Conservation (phyloP, 1,140 invertebrate species). For the Papilio glaucus region DNA sequence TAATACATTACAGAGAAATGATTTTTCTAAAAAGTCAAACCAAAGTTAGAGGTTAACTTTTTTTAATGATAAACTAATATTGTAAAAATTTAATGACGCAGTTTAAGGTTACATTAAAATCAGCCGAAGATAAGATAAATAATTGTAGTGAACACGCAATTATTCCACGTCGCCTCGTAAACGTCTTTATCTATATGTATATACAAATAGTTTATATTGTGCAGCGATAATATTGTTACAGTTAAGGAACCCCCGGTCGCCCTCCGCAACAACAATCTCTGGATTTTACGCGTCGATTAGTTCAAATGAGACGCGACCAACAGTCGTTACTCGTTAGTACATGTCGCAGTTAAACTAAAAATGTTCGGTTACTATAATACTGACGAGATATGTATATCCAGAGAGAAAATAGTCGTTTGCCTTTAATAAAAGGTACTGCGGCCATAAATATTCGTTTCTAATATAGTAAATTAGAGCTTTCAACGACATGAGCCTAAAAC, state of each 20-base stretch:
- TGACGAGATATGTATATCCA: background rate
- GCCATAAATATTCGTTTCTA: too few relatives aligned
- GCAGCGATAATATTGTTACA: background rate
- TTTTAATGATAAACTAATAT: too few relatives aligned
- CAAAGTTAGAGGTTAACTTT: too few relatives aligned
- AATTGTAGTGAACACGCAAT: too few relatives aligned
- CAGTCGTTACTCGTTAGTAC: background rate
- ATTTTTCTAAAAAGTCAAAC: too few relatives aligned
- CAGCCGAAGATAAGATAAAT: too few relatives aligned
- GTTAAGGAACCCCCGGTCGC: background rate
- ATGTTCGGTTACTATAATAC: background rate
- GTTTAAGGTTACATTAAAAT: background rate
- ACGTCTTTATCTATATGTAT: background rate
- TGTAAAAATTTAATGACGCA: background rate
- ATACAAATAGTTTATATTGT: constrained; percentile 2
- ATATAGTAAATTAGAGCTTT: too few relatives aligned
- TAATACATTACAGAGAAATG: too few relatives aligned
- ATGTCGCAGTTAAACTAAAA: constrained; percentile 2
- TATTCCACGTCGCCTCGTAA: too few relatives aligned
- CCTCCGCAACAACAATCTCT: constrained; percentile 6
- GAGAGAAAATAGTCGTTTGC: background rate
- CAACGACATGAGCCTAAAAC: too few relatives aligned
- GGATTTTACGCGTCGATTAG: constrained; percentile 5
- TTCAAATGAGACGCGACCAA: background rate
- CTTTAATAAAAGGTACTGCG: background rate